A percentile compares a stretch with the other conserved stretches of the same genome.
Evolutionary conservation across 2,113 vertebrate species (phyloP).

Genomic region (Rhadina sibilatrix): DNA sequence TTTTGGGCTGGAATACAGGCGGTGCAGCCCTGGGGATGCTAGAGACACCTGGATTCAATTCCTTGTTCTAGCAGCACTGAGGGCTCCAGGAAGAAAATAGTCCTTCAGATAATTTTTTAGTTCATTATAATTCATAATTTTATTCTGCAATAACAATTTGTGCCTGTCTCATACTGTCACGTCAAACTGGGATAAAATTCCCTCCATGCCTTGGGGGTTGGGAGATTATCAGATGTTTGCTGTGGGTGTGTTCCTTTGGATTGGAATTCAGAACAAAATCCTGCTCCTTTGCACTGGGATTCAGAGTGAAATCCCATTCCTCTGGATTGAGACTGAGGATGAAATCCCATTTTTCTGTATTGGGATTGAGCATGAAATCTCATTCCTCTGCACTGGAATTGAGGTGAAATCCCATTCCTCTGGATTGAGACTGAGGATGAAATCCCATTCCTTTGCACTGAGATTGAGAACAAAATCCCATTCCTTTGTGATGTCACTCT

Average conservation of each 20-base stretch:
- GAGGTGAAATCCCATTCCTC: fast-evolving
- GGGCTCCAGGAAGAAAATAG: neutral
- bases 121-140: neutral
- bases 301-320: neutral
- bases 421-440: neutral
- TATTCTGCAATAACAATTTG: neutral
- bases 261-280: neutral
- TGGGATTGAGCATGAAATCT: fast-evolving
- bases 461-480: neutral
- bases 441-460: neutral
- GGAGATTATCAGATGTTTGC: neutral
- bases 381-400: fast-evolving
- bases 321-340: fast-evolving
- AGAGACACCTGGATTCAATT: neutral
- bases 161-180: neutral
- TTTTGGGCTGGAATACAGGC: neutral
- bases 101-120: neutral
- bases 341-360: neutral
- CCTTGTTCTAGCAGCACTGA: neutral
- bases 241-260: neutral
- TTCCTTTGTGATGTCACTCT: neutral
- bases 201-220: neutral
- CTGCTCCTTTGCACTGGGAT: fast-evolving
- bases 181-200: neutral
- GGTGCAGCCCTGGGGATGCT: neutral